Evolutionary conservation across 2,113 vertebrate genomes (phyloP).

Genomic region (Marcusenius ussheri): DNA sequence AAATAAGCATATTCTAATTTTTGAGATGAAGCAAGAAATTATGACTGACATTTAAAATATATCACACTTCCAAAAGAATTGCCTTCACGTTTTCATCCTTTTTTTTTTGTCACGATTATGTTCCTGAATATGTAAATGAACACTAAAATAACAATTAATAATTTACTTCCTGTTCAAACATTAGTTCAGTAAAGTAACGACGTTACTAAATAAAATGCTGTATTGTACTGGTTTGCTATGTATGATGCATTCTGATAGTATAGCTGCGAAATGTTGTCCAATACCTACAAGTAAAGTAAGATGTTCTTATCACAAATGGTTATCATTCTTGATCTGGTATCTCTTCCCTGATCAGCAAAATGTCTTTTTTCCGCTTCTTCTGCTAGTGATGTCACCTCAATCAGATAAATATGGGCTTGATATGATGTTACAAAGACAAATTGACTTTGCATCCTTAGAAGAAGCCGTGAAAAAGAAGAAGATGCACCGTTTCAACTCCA

Average conservation of each 20-base stretch:
- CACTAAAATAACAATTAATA: not conserved
- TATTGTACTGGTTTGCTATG: not conserved
- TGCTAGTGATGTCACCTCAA: not conserved
- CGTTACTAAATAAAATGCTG: not conserved
- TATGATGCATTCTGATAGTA: not conserved
- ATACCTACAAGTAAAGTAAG: not conserved
- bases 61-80: not conserved
- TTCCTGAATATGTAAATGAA: not conserved
- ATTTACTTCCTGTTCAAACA: not conserved
- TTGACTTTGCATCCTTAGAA: not conserved
- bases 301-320: not conserved
- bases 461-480: not conserved
- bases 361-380: not conserved
- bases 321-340: constrained; percentile 4
- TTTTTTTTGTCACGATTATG: not conserved
- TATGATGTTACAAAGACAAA: not conserved
- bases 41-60: not conserved
- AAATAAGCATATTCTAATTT: not conserved
- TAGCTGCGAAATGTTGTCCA: not conserved
- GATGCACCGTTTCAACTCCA: not conserved
- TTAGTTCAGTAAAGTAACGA: not conserved
- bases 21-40: not conserved
- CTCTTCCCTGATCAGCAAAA: not conserved
- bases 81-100: not conserved
- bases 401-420: constrained; percentile 5